Evolutionary conservation across 2,888 invertebrate species (phyloP).

Genomic region (Molanna angustata): DNA sequence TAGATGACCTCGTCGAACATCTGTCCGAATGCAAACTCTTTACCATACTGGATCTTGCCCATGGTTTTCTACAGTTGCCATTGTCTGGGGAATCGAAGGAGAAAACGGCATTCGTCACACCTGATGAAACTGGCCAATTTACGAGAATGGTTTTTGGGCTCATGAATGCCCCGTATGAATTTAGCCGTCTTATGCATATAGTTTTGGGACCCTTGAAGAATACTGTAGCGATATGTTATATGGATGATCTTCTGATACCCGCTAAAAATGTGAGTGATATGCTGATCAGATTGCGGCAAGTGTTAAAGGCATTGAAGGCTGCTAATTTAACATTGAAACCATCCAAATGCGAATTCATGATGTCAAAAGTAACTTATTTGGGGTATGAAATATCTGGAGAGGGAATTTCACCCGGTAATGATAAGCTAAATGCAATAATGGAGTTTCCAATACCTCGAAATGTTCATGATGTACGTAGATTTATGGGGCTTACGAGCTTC

Average conservation of each 20-base stretch:
- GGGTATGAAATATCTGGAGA: constrained; percentile 2
- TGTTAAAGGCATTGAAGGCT: neutral
- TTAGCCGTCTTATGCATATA: neutral
- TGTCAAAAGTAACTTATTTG: neutral
- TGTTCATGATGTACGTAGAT: neutral
- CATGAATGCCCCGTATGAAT: constrained; percentile 2
- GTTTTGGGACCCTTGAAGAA: constrained; percentile 4
- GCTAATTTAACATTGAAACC: neutral
- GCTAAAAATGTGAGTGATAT: neutral
- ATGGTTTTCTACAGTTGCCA: neutral
- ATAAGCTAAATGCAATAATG: neutral
- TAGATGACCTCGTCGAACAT: neutral
- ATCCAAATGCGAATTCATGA: neutral
- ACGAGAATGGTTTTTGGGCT: constrained; percentile 2
- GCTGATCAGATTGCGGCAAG: neutral
- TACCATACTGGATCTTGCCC: neutral
- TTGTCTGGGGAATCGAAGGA: neutral
- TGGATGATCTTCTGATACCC: constrained; percentile 1
- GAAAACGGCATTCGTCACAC: constrained; percentile 1
- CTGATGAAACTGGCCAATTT: neutral
- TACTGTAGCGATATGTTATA: constrained; percentile 2
- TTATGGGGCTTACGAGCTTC: neutral
- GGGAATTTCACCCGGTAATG: neutral
- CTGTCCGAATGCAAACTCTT: neutral
- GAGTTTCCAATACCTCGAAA: neutral